Evolutionary conservation across 2,797 vertebrate genomes (phyloP), one percentile per base, ranked within the genome.

Genomic region (Hoplostethus atlanticus): DNA sequence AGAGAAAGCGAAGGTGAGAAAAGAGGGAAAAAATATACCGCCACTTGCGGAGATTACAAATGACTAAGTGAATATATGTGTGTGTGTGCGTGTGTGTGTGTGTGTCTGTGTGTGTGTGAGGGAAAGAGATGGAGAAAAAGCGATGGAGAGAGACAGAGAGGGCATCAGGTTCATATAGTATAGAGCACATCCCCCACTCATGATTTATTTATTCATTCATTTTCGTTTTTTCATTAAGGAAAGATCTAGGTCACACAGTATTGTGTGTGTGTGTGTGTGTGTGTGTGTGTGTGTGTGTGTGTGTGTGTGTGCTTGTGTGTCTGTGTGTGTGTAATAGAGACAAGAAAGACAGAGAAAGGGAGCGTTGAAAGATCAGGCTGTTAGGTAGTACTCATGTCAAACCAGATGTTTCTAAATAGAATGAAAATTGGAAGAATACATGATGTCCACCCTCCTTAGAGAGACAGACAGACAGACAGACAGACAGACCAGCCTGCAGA

Each of bases 121-220:
- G 31, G 64, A 64, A 30, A 31, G 16, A 38, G n/a, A n/a, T 2
- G 34, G 2, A 47, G 28, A 8, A 66, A 66, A 66, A 25, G n/a
- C 31, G 36, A 40, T 6, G 7, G 51, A 31, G 21, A 30, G 48
- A 68, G 11, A 70, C n/a, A 42, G 13, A 51, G 73, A 51, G 51
- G 52, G 44, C 65, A 59, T 9, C 15, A 53, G 51, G 74, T 71
- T 71, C 68, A 66, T 36, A 16, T 36, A 28, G 52, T n/a, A 38
- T 11, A 11, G 21, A 52, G 71, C 50, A 15, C 78, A 67, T 15
- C 50, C 5, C 55, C 61, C 38, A 42, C 57, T 71, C 46, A 69
- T 79, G 15, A 80, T 73, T 80, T 78, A 77, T 84, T 80, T 60
- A 83, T 79, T 70, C 11, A 65, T 68, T 76, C 42, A 44, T 73